Conservation (phyloP, 92 coral and sea anemone species). For the Paramuricea clavata region DNA sequence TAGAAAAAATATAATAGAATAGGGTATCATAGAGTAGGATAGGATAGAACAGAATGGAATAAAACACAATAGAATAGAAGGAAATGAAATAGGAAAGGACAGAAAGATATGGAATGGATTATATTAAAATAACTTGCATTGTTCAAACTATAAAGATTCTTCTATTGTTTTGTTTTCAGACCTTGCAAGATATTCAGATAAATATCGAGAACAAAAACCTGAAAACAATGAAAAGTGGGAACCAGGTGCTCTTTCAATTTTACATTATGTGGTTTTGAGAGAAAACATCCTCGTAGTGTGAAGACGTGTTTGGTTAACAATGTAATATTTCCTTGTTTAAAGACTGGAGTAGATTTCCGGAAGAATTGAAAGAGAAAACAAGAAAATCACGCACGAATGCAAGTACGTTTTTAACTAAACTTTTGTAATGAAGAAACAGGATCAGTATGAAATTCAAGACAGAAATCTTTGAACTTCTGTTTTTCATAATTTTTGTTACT, state of each 20-base stretch:
- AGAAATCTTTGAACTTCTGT: background rate
- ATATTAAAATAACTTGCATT: too few relatives aligned
- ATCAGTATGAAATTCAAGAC: background rate
- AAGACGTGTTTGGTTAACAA: background rate
- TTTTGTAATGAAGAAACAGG: too few relatives aligned
- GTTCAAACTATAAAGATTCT: background rate
- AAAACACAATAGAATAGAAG: too few relatives aligned
- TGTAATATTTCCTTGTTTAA: background rate
- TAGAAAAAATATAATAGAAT: background rate
- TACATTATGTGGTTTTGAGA: background rate
- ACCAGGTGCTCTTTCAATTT: slow-evolving; percentile 66
- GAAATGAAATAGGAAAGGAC: too few relatives aligned
- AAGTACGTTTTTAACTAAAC: slow-evolving; percentile 47
- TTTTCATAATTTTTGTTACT: background rate
- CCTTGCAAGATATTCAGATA: slow-evolving; percentile 91
- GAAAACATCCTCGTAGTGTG: background rate
- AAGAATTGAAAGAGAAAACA: slow-evolving; percentile 83
- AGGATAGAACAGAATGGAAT: too few relatives aligned
- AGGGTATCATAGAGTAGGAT: too few relatives aligned
- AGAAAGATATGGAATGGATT: too few relatives aligned
- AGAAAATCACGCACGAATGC: slow-evolving; percentile 56
- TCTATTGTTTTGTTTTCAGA: slow-evolving; percentile 54
- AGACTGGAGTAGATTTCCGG: slow-evolving; percentile 91
- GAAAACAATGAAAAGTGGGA: slow-evolving; percentile 74
- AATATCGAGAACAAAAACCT: slow-evolving; percentile 72